Evolutionary conservation across 2,113 vertebrate genomes (phyloP), one percentile per base, ranked within the genome.

Genomic region (Leptosomus discolor): DNA sequence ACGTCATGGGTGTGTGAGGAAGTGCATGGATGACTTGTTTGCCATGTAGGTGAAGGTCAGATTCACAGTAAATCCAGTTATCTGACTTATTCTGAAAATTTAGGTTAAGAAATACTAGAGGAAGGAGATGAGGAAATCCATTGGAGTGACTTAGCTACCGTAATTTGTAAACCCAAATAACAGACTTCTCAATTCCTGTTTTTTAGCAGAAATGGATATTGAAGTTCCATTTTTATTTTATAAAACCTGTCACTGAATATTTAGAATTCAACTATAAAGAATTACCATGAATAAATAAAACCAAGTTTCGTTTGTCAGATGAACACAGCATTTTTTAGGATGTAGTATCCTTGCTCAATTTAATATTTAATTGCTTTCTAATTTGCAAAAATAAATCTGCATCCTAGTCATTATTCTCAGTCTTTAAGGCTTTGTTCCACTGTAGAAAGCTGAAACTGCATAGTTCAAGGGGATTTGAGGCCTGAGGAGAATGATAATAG

Each of bases 341-440:
- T 88, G 17, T 75, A 8, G 0, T 76, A 37, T 89, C 45, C 69
- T 84, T 81, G 24, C 39, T 89, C 8, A 4, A 84, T 85, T 95
- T 94, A 92, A 71, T 95, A 91, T 84, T 95, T 85, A 93, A 87
- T 77, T 91, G 48, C 51, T 71, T 95, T 87, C 71, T 87, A 71
- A 82, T 91, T 91, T 94, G 57, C 37, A 91, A 69, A 91, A 92
- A 73, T 70, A 84, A 86, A 64, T 92, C 88, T 58, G 16, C 51
- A 20, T 91, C 34, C 18, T 11, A n/a, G 76, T 61, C 92, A 68
- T 87, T 81, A 71, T 48, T 90, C 78, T 71, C 64, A 75, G 6
- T 95, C 76, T 89, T 88, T 34, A 92, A 87, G 39, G 5, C 56
- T 94, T 86, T 75, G 8, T 94, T 80, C 41, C 15, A 4, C 51